phyloP scores from a whole-genome alignment of 2,888 invertebrate species.

The Lepidochrysops patricia region DNA sequence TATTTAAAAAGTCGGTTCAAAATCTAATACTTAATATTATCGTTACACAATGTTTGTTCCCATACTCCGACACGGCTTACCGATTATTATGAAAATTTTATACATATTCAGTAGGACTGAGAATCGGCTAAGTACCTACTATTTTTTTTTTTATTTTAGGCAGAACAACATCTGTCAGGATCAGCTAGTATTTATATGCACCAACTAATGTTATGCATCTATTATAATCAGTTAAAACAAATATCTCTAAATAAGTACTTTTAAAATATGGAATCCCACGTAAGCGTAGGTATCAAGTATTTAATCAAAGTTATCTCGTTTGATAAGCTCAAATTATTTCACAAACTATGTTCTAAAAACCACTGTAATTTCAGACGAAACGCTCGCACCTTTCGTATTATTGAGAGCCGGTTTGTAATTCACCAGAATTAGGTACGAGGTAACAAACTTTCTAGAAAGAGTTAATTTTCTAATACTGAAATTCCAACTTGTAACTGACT shows the following conservation, averaged over 20 bases:
- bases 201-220: too few species aligned
- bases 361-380: not conserved
- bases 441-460: not conserved
- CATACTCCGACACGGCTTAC: too few species aligned
- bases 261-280: not conserved
- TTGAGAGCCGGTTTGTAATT: not conserved
- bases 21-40: too few species aligned
- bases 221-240: too few species aligned
- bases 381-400: not conserved
- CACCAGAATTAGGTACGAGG: not conserved
- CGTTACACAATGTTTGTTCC: too few species aligned
- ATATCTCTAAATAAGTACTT: too few species aligned
- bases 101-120: too few species aligned
- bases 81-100: too few species aligned
- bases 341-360: not conserved
- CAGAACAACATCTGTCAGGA: too few species aligned
- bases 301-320: not conserved
- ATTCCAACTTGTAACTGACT: not conserved
- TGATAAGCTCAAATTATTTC: not conserved
- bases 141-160: too few species aligned
- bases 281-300: not conserved
- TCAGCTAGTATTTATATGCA: too few species aligned
- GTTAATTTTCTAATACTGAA: not conserved
- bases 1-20: not conserved
- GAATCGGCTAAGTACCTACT: too few species aligned